These are phyloP conservation scores for Aphodius granarius DNA, from an alignment of 2,888 invertebrate species.

Conservation along the genomic window DNA sequence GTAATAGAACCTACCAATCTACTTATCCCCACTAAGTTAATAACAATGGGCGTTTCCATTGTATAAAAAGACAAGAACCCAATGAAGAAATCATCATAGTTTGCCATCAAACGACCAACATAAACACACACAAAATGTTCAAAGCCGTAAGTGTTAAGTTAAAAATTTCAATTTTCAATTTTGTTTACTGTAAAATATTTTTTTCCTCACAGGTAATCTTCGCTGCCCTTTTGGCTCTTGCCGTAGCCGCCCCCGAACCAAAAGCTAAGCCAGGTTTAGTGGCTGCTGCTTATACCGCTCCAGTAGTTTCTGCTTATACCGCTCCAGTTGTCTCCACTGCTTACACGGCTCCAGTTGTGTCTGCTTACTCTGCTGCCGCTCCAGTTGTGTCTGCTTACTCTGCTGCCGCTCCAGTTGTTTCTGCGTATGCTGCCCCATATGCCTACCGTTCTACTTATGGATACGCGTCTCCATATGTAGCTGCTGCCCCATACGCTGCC, in stretches of 20 bases:
- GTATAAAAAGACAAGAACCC: not conserved
- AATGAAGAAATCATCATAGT: not conserved
- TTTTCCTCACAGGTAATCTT: conserved; percentile 53
- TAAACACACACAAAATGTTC: conserved; percentile 20
- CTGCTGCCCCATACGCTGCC: not conserved
- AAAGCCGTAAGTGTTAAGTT: conserved; percentile 23
- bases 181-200: not conserved
- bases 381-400: conserved; percentile 28
- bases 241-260: conserved; percentile 50
- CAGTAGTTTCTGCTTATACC: conserved; percentile 19
- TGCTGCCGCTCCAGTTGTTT: conserved; percentile 30
- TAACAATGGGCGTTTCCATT: too few relatives aligned
- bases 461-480: conserved; percentile 27
- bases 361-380: conserved; percentile 25
- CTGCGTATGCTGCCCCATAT: conserved; percentile 34
- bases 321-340: conserved; percentile 17
- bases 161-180: not conserved
- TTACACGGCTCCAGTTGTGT: conserved; percentile 19
- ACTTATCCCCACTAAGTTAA: not conserved
- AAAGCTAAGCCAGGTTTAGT: conserved; percentile 36
- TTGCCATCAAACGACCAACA: conserved; percentile 16
- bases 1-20: not conserved
- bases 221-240: conserved; percentile 55
- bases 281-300: conserved; percentile 48
- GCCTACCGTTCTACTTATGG: conserved; percentile 34